Evolutionary conservation across 2,888 invertebrate species (phyloP).

Genomic region (Stenotaenia linearis): DNA sequence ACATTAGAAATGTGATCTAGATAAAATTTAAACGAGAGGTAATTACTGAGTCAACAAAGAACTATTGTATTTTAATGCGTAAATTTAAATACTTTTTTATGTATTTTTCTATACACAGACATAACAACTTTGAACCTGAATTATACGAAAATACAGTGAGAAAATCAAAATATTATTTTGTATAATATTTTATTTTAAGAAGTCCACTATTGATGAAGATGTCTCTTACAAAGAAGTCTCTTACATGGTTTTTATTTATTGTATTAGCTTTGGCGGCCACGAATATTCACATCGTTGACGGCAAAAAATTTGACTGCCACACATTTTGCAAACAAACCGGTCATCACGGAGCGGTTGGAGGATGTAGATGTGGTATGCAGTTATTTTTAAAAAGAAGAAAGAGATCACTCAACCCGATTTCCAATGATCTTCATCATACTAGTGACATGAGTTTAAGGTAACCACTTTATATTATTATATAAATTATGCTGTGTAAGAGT

Average conservation of each 20-base stretch:
- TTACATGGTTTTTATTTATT: constrained; percentile 14
- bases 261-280: constrained; percentile 33
- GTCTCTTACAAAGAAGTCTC: neutral
- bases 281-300: constrained; percentile 34
- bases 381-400: constrained; percentile 41
- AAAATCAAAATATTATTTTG: neutral
- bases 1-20: too few relatives aligned
- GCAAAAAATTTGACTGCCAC: constrained; percentile 42
- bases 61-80: neutral
- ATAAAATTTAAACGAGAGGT: too few relatives aligned
- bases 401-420: constrained; percentile 33
- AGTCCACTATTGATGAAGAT: neutral
- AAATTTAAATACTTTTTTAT: neutral
- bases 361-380: constrained; percentile 43
- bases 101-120: neutral
- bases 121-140: neutral
- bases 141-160: neutral
- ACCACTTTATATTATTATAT: too few relatives aligned
- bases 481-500: too few relatives aligned
- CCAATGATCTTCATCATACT: neutral
- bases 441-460: neutral
- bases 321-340: constrained; percentile 42
- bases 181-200: neutral
- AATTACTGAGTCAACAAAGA: neutral
- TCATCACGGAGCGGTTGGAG: constrained; percentile 42